Conservation (phyloP, 2,113 vertebrate species). For the Mohoua ochrocephala region DNA sequence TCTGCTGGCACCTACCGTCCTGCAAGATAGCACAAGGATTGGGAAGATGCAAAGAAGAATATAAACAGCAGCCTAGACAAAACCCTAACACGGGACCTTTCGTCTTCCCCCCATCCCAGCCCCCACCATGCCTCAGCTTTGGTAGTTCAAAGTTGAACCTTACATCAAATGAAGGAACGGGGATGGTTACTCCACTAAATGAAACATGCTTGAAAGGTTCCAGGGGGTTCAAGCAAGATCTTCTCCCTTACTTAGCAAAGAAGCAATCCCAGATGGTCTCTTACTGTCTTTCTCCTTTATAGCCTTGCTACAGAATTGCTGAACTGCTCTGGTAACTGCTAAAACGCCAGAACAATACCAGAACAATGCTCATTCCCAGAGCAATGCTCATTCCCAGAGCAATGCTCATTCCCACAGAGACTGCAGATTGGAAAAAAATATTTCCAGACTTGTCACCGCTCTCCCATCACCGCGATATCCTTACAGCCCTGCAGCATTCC, state of each 20-base stretch:
- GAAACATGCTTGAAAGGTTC: neutral
- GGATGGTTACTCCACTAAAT: neutral
- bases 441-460: neutral
- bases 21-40: neutral
- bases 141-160: neutral
- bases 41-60: neutral
- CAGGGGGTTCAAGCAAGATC: neutral
- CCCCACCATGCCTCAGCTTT: neutral
- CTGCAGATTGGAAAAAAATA: neutral
- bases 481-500: neutral
- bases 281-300: neutral
- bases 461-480: neutral
- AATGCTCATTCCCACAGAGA: neutral
- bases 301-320: neutral
- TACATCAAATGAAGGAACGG: neutral
- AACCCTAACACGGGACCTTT: neutral
- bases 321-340: neutral
- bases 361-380: neutral
- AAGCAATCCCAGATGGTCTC: neutral
- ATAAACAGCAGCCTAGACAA: neutral
- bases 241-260: neutral
- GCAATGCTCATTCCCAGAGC: neutral
- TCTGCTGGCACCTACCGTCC: neutral
- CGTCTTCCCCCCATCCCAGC: neutral
- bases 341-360: neutral